Percentiles rank a stretch among this genome's conserved stretches.
Conservation (phyloP, 2,888 invertebrate genomes). For the Chaetogeoica ovagalla region DNA sequence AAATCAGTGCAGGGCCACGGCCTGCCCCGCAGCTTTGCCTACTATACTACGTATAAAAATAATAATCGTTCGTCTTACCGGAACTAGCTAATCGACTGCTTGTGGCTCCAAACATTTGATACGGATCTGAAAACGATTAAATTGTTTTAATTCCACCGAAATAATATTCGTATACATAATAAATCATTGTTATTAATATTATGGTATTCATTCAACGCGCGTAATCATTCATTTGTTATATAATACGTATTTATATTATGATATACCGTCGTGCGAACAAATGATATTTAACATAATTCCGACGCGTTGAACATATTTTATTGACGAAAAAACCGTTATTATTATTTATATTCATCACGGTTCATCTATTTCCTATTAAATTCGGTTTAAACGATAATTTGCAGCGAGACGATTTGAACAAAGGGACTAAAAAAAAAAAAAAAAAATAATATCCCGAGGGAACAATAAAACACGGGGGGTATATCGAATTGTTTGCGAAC, state of each 20-base stretch:
- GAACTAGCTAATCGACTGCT: conserved; percentile 95
- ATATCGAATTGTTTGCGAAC: conserved; percentile 33
- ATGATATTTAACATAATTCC: too few species aligned
- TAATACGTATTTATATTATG: neutral
- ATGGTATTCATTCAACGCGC: too few species aligned
- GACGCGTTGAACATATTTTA: too few species aligned
- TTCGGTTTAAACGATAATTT: conserved; percentile 44
- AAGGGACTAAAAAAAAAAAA: conserved; percentile 45
- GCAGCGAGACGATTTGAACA: conserved; percentile 16
- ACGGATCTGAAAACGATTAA: conserved; percentile 75
- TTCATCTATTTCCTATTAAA: conserved; percentile 29
- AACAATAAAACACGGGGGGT: conserved; percentile 40
- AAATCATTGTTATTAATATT: neutral
- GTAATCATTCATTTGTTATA: neutral
- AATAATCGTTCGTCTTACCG: conserved; percentile 65
- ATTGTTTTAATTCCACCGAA: neutral
- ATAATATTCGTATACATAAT: too few species aligned
- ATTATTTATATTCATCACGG: conserved; percentile 15
- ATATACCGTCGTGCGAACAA: neutral
- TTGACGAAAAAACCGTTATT: neutral
- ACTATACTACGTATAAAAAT: too few species aligned
- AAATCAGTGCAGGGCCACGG: too few species aligned
- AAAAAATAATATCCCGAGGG: conserved; percentile 30
- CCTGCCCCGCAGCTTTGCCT: too few species aligned
- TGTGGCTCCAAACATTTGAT: conserved; percentile 96